Evolutionary conservation across 2,113 vertebrate genomes (phyloP).

Genomic region (Chroicocephalus ridibundus): DNA sequence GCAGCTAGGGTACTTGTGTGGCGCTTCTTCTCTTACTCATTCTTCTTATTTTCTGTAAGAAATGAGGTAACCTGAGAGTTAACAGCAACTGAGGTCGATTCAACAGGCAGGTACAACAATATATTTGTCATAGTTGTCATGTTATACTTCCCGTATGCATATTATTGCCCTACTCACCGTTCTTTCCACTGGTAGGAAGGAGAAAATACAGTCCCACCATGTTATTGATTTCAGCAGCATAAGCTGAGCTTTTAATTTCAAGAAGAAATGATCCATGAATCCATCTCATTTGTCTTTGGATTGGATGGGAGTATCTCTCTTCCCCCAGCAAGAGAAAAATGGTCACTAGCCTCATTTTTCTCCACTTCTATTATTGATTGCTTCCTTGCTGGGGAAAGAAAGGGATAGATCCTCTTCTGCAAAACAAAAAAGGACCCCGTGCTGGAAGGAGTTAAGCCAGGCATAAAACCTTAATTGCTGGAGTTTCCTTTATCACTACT

Average conservation of each 20-base stretch:
- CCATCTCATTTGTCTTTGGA: neutral
- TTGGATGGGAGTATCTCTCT: neutral
- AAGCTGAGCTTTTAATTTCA: neutral
- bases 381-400: neutral
- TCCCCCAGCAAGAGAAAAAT: neutral
- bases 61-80: neutral
- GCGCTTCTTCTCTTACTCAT: neutral
- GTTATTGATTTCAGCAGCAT: neutral
- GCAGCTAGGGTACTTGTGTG: neutral
- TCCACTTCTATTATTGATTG: neutral
- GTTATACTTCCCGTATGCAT: neutral
- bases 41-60: neutral
- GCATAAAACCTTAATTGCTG: neutral
- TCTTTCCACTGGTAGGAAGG: neutral
- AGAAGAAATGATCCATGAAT: neutral
- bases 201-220: neutral
- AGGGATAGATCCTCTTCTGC: neutral
- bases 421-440: neutral
- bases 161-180: neutral
- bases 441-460: neutral
- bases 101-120: neutral
- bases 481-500: neutral
- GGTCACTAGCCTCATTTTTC: neutral
- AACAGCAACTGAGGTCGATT: neutral
- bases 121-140: neutral